These are phyloP conservation scores for Platorchestia sp. DNA, from an alignment of 1,140 invertebrate genomes.

Conservation along the genomic window DNA sequence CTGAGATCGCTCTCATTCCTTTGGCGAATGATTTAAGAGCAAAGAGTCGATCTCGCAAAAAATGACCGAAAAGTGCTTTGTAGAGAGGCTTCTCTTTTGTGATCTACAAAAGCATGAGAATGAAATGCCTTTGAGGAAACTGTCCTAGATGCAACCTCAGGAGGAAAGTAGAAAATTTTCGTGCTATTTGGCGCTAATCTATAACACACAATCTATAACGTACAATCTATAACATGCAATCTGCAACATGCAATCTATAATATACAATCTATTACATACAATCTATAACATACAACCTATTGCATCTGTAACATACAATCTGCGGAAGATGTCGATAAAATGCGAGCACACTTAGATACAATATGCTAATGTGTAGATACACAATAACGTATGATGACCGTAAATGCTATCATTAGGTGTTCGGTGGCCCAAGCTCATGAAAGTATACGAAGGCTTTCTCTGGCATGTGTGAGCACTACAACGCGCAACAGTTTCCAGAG, in stretches of 20 bases:
- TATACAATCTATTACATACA: too few species aligned
- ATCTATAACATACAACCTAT: too few species aligned
- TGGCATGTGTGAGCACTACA: neutral
- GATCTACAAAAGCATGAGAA: neutral
- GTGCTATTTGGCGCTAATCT: neutral
- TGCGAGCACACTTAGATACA: neutral
- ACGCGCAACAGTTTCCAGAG: neutral
- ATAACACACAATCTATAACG: neutral
- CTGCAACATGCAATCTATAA: too few species aligned
- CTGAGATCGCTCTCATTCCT: neutral
- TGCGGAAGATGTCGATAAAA: neutral
- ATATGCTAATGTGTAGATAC: neutral
- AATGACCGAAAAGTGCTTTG: neutral
- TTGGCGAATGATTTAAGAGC: neutral
- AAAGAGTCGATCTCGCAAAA: neutral
- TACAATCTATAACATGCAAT: too few species aligned
- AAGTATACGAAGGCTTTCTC: neutral
- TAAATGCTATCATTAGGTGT: neutral
- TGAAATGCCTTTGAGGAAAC: neutral
- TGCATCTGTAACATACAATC: neutral
- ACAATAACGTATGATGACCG: neutral
- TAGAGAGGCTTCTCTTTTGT: neutral
- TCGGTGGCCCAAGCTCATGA: neutral
- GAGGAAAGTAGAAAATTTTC: neutral
- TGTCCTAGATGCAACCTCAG: neutral